Conservation (phyloP, 92 coral and sea anemone genomes). For the Zoanthus sansibaricus region DNA sequence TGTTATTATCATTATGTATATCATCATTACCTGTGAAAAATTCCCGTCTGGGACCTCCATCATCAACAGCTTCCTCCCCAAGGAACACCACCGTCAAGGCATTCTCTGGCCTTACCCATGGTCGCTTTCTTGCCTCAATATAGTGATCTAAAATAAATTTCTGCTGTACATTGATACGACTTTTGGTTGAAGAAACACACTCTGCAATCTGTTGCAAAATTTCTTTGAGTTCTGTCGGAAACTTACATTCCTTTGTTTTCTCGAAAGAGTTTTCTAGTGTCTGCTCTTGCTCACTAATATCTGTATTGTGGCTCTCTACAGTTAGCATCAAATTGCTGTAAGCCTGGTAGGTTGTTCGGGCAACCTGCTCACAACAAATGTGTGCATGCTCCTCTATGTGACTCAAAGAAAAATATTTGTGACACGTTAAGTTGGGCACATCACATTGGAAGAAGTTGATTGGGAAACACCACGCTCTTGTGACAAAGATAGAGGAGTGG, state of each 20-base stretch:
- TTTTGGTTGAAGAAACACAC: conserved; percentile 28
- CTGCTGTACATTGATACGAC: conserved; percentile 47
- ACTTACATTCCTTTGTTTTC: conserved; percentile 26
- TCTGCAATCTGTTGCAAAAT: conserved; percentile 38
- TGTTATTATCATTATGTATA: not conserved
- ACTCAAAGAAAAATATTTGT: conserved; percentile 32
- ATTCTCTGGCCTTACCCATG: conserved; percentile 60
- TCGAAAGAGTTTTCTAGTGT: conserved; percentile 1
- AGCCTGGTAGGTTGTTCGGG: conserved; percentile 40
- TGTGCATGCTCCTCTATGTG: conserved; percentile 56
- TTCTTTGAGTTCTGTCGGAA: conserved; percentile 41
- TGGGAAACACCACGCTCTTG: not conserved
- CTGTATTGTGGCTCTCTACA: conserved; percentile 15
- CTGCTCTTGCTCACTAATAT: not conserved
- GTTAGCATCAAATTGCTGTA: conserved; percentile 47
- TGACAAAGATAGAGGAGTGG: not conserved
- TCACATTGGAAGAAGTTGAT: conserved; percentile 21
- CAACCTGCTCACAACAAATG: conserved; percentile 49
- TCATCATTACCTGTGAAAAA: conserved; percentile 55
- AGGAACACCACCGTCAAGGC: conserved; percentile 31
- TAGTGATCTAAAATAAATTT: conserved; percentile 58
- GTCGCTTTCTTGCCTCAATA: conserved; percentile 51
- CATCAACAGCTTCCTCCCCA: conserved; percentile 63
- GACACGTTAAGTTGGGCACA: conserved; percentile 61
- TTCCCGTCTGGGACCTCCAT: conserved; percentile 67